Base-by-base conservation (phyloP, 2,797 vertebrate species). In the Erpetoichthys calabaricus region DNA sequence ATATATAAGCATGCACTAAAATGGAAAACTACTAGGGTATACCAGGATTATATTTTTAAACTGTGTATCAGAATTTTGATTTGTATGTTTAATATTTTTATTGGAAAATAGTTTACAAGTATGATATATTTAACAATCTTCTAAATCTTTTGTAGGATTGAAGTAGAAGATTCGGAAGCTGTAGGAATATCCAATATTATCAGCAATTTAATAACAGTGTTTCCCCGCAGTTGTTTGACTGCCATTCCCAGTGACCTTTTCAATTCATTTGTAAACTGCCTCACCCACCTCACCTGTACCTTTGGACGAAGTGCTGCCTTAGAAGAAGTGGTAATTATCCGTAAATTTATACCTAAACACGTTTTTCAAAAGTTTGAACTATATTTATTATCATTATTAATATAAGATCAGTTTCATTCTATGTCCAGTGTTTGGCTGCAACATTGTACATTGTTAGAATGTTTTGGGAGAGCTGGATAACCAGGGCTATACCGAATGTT, bases 141-240 rank as follows among this genome's bases (percentile, higher is more conserved):
- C 25, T 25, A 25, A 3, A 3, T 41, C 45, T 3, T 60, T 62
- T 49, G 10, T 75, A 99, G 96, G 75, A 95, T 99, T 73, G 96
- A 99, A 82, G 96, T 98, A 65, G 95, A 99, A 78, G 96, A 99
- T 74, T 98, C 92, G 0, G 96, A 99, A 84, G 96, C 96, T 1
- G 90, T 98, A 54, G 96, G 95, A 49, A 91, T 99, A 78, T 89
- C 96, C 64, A 98, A 88, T 76, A 91, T 99, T 74, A 91, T 99
- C 81, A 96, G 92, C 82, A 99, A 98, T 66, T 78, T 99, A 73
- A 96, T 99, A 80, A 93, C 91, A 6, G 94, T 94, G 68, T 99
- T 98, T 74, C 95, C 96, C 5, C 84, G 93, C 53, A 96, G 87
- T 63, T 79, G 84, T 71, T 77, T 99, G 67, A 98, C 92, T 7